Percentiles rank a stretch among this genome's conserved stretches.
These are phyloP conservation scores for Plectus sambesii DNA, from an alignment of 1,140 invertebrate species.

Conservation along the genomic window DNA sequence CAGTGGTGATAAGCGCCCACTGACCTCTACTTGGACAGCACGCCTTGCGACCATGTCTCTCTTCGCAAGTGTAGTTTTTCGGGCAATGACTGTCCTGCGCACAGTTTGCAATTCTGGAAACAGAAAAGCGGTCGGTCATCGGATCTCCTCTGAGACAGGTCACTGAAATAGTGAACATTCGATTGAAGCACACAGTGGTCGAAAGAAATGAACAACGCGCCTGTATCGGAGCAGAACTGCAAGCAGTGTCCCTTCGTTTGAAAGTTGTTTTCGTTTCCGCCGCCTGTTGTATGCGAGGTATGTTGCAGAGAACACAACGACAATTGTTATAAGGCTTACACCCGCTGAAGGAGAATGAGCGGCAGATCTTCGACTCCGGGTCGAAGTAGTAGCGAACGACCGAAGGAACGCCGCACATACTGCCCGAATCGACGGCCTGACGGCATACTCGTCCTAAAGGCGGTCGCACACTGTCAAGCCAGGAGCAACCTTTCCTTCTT, in stretches of 20 bases:
- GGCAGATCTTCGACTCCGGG: constrained; percentile 23
- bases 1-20: too few relatives aligned
- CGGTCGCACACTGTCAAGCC: background rate
- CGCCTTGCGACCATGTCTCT: constrained; percentile 14
- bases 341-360: constrained; percentile 27
- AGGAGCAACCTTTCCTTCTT: background rate
- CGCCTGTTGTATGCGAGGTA: too few relatives aligned
- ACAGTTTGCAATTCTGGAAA: constrained; percentile 23
- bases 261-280: constrained; percentile 31
- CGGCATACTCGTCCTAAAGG: constrained; percentile 25
- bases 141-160: constrained; percentile 28
- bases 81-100: constrained; percentile 23
- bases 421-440: constrained; percentile 19
- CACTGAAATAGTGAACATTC: constrained; percentile 12
- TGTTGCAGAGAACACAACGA: too few relatives aligned
- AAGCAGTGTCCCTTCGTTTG: constrained; percentile 27
- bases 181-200: background rate
- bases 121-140: constrained; percentile 22
- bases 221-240: constrained; percentile 23
- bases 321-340: too few relatives aligned
- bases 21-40: constrained; percentile 27
- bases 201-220: constrained; percentile 4
- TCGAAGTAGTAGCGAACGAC: constrained; percentile 26
- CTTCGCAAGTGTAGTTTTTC: constrained; percentile 25
- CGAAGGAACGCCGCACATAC: constrained; percentile 18